Conservation (phyloP, 2,113 vertebrate species). For the Sigmodon hispidus region DNA sequence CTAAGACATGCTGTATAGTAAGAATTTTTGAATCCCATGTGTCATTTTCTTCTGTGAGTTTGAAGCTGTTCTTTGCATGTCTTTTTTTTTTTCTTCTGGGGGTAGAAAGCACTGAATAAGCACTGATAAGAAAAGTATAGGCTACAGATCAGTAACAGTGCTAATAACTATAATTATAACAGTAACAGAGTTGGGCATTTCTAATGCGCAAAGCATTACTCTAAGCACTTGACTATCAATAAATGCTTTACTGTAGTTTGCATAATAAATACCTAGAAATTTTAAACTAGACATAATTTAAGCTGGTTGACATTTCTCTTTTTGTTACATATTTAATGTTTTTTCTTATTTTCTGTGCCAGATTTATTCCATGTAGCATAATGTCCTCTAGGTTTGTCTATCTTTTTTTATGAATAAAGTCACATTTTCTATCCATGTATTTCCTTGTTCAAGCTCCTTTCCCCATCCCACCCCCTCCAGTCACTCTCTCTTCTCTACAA, state of each 20-base stretch:
- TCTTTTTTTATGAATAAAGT: too few relatives aligned
- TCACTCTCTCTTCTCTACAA: too few relatives aligned
- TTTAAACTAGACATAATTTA: not conserved
- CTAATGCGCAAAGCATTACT: not conserved
- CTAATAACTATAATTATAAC: not conserved
- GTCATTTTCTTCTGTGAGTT: not conserved
- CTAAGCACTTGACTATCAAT: not conserved
- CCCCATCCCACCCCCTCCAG: too few relatives aligned
- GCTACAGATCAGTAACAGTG: not conserved
- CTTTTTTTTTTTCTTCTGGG: not conserved
- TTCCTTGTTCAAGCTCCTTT: too few relatives aligned
- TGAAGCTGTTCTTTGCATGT: not conserved
- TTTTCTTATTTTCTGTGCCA: too few relatives aligned
- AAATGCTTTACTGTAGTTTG: not conserved
- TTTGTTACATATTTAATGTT: too few relatives aligned
- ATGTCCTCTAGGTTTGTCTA: too few relatives aligned
- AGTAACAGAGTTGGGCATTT: not conserved
- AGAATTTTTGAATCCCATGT: not conserved
- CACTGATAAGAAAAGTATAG: not conserved
- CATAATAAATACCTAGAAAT: not conserved
- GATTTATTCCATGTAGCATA: too few relatives aligned
- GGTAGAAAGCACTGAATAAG: not conserved
- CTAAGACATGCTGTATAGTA: accelerated
- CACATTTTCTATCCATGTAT: too few relatives aligned
- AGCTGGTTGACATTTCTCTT: not conserved